Conservation (phyloP, 2,888 invertebrate genomes). For the Epinotia nisella region DNA sequence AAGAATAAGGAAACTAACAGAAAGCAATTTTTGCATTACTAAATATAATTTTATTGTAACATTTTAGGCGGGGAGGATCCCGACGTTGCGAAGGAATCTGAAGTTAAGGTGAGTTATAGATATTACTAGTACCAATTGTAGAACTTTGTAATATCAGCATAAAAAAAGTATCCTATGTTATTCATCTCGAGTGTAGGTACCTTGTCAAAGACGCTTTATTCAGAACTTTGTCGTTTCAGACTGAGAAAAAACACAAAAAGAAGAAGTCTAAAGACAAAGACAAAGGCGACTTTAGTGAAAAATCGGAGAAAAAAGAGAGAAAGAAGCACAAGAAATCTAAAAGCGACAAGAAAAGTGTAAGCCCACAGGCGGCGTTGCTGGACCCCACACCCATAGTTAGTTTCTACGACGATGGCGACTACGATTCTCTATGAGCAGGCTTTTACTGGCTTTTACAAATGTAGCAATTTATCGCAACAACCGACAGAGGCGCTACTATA, state of each 20-base stretch:
- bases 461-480: too few species aligned
- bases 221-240: constrained; percentile 56
- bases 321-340: constrained; percentile 83
- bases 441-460: background rate
- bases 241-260: constrained; percentile 83
- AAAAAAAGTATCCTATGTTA: background rate
- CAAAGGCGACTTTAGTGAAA: constrained; percentile 79
- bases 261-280: constrained; percentile 83
- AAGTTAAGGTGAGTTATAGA: constrained; percentile 63
- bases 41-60: background rate
- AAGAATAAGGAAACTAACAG: too few species aligned
- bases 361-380: constrained; percentile 77
- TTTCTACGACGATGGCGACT: constrained; percentile 69
- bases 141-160: background rate
- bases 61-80: constrained; percentile 78
- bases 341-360: constrained; percentile 73
- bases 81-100: constrained; percentile 66
- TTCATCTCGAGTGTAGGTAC: background rate
- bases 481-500: too few species aligned
- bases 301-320: constrained; percentile 82
- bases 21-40: too few species aligned
- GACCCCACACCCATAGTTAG: constrained; percentile 61
- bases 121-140: background rate
- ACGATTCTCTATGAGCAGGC: constrained; percentile 70
- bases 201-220: background rate